Base-by-base conservation (phyloP, 2,797 vertebrate genomes). In the Tangara arthus region DNA sequence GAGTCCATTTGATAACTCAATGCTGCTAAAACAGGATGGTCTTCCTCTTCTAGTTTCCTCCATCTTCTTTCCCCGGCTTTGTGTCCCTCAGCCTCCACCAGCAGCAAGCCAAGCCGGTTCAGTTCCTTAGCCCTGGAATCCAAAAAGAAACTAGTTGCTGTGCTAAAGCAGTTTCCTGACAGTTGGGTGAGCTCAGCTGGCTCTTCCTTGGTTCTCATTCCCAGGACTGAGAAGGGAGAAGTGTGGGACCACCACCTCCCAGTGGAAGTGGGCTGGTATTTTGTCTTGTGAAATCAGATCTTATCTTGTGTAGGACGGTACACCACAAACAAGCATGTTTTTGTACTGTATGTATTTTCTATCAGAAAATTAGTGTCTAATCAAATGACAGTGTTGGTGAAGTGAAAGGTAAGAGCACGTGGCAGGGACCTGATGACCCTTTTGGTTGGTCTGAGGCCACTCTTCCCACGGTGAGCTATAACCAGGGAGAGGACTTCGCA, bases 151-250 rank as follows among this genome's bases (percentile, higher is more conserved):
- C 5, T 23, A 34, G 6, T 2, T 42, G n/a, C 24, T n/a, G 23
- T 28, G 35, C 20, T 59, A 24, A 65, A 78, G 24, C 28, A 59
- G 34, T 35, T 53, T 65, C 34, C 46, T 71, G 65, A 10, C 15
- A 32, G 19, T 28, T 47, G 1, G 0, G 4, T 42, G 19, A 66
- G 53, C 28, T 77, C 64, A 59, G 21, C 27, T 82, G 3, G 41
- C 53, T 61, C 7, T 2, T 3, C 14, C 17, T 32, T 5, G 0
- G 27, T 52, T 50, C 61, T 75, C 19, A 8, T 4, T 21, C 42
- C 12, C 20, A 34, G 69, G 15, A 72, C 37, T 22, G 12, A 65
- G 42, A 14, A 61, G 12, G 44, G 78, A 46, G 32, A 75, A 82
- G 5, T 9, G 8, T 64, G 30, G 37, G 49, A 88, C 27, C 72